Percentiles rank a stretch among this genome's conserved stretches.
These are phyloP conservation scores for Pseudonaja textilis DNA, from an alignment of 2,113 vertebrate genomes.

Conservation along the genomic window DNA sequence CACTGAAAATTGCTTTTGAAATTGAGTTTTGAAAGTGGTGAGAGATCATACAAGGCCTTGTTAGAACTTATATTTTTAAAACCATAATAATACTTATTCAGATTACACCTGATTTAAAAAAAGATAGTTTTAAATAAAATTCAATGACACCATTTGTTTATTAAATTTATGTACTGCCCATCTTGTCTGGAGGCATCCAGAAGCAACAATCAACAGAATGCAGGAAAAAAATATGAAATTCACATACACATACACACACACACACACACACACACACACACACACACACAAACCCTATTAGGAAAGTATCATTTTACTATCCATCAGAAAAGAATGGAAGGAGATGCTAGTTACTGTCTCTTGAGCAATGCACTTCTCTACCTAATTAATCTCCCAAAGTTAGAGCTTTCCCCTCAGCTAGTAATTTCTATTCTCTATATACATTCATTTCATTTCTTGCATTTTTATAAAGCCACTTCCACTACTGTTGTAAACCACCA, in stretches of 20 bases:
- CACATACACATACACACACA: neutral
- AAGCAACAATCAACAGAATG: neutral
- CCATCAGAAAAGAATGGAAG: neutral
- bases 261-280: too few species aligned
- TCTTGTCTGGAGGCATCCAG: neutral
- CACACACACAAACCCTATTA: neutral
- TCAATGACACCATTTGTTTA: neutral
- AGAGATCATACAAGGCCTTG: neutral
- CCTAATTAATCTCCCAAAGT: neutral
- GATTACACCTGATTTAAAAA: neutral
- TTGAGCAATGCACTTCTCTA: neutral
- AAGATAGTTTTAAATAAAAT: neutral
- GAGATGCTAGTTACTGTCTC: neutral
- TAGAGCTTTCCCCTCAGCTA: neutral
- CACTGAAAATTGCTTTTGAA: neutral
- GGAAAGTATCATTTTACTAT: neutral
- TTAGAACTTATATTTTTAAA: neutral
- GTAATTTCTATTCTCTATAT: neutral
- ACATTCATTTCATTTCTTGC: neutral
- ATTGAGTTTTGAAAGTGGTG: neutral
- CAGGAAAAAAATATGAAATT: neutral
- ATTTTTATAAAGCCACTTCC: neutral
- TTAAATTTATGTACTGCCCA: neutral
- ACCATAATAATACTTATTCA: neutral
- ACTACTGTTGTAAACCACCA: slow-evolving; percentile 20